Base-by-base conservation (phyloP, 37 sponge, comb jelly and placozoan genomes). In the Mnemiopsis leidyi region DNA sequence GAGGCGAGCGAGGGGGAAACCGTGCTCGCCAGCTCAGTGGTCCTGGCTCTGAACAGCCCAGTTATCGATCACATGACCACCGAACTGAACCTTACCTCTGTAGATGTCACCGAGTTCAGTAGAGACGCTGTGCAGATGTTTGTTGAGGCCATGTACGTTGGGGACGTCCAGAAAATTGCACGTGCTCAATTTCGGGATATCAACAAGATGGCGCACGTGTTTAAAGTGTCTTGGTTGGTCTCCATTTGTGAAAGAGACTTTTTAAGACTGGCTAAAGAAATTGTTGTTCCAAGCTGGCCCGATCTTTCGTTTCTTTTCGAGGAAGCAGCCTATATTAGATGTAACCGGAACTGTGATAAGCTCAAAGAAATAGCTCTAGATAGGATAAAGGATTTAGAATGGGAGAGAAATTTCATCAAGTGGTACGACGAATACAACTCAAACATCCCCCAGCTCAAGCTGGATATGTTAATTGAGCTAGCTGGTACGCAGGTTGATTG, bases 161-260 rank as follows among this genome's bases (percentile, higher is more conserved):
- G 73, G n/a, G 29, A 21, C 24, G 2, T 20, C 24, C 2, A 5
- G 2, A 69, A 69, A 5, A 20, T 69, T 25, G 1, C 24, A 23
- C 24, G 29, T 28, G n/a, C 7, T 23, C 1, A 5, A 3, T 69
- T 69, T 20, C 24, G 73, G 73, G 73, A 69, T 69, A 3, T 69
- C n/a, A 69, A 69, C 73, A 69, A 69, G 29, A 69, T 69, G 73
- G 73, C 29, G 9, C 73, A 69, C 21, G 73, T 69, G 73, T 69
- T 69, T 69, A 25, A 69, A 20, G 73, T 69, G 2, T n/a, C 2
- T 21, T 69, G 73, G 73, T 28, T 69, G n/a, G 29, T 69, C 9
- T 5, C 61, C 61, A 48, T 18, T 5, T 48, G 61, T 48, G 61
- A 13, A 13, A 13, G 13, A 13, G 61, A 18, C 13, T 48, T 48